Conservation (phyloP, 2,888 invertebrate genomes). For the Drosophila lutescens region DNA sequence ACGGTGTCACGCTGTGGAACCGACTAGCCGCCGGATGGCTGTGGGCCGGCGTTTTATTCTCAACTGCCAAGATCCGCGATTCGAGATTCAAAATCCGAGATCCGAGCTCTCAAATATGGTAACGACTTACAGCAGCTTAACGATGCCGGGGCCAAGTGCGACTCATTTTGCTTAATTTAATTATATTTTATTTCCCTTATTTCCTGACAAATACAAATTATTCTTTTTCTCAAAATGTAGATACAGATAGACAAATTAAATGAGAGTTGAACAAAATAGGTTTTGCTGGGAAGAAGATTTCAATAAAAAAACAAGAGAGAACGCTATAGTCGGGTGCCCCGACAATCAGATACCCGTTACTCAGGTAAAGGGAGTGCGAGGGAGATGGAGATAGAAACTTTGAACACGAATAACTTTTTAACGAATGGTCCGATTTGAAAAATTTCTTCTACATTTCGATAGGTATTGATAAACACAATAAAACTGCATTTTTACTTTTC, state of each 20-base stretch:
- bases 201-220: constrained; percentile 15
- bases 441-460: too few species aligned
- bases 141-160: constrained; percentile 34
- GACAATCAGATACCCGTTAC: too few species aligned
- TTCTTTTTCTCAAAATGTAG: neutral
- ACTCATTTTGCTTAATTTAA: constrained; percentile 5
- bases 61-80: constrained; percentile 31
- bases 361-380: too few species aligned
- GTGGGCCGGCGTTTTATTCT: constrained; percentile 37
- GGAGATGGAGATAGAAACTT: too few species aligned
- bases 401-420: too few species aligned
- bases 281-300: too few species aligned
- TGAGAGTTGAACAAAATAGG: too few species aligned
- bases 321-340: too few species aligned
- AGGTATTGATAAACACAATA: too few species aligned
- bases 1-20: constrained; percentile 19
- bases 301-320: too few species aligned
- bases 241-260: neutral
- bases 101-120: constrained; percentile 18
- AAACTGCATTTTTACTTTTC: too few species aligned
- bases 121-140: constrained; percentile 27
- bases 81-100: constrained; percentile 2
- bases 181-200: constrained; percentile 8
- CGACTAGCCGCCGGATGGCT: constrained; percentile 22
- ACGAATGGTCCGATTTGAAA: too few species aligned